Evolutionary conservation across 2,888 invertebrate genomes (phyloP), one percentile per base, ranked within the genome.

Genomic region (Cistogaster globosa): DNA sequence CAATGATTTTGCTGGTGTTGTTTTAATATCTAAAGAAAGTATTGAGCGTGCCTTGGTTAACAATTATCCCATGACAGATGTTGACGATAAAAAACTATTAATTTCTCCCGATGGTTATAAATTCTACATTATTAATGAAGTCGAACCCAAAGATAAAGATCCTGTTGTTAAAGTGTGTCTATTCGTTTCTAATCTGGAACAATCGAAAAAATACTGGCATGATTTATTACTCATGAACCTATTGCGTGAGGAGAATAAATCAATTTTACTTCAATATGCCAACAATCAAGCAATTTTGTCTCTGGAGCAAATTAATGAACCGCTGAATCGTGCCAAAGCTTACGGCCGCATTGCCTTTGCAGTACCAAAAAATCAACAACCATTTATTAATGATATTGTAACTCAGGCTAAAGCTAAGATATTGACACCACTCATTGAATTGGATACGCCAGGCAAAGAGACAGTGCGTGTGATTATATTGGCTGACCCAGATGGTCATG

Each of bases 371-470:
- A 94, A 94, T 16, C 94, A 97, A 88, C 96, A 98, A 89, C 94
- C 96, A n/a, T 93, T 92, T 58, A 95, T 99, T 67, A 95, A 97
- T 90, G 93, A 95, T 86, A 94, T 94, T 87, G 95, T 98, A 83
- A 94, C 95, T 87, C 94, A 95, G 7, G 94, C 94, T 0, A 94
- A 95, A 8, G 94, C 95, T 83, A 96, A 94, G 48, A 97, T 99
- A 87, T 93, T 99, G 16, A 99, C 97, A 0, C 98, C 98, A 0
- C 93, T 98, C 22, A 96, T 98, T 75, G 96, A 96, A n/a, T 93
- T 99, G 86, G 98, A 98, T 90, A 99, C 99, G 0, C 99, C 99
- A 0, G 99, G 98, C 62, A 99, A 99, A 92, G 98, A 98, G 0
- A 97, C 97, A 0, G 99, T 99, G 0, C 94, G 97, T 86, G 99